Conservation (phyloP, 2,113 vertebrate species). For the Nycticryphes semicollaris region DNA sequence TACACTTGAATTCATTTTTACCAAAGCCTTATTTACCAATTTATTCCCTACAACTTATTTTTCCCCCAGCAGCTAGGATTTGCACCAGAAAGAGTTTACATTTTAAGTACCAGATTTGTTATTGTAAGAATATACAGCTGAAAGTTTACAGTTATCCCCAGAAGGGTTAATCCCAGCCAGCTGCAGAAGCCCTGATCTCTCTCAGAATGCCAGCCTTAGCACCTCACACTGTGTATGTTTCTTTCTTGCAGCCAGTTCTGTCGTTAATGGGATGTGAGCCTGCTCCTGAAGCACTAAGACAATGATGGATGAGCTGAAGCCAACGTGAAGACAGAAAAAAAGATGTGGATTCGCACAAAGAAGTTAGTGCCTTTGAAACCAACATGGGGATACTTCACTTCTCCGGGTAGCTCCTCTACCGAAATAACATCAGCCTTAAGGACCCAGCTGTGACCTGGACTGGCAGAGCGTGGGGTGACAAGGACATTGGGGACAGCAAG, state of each 20-base stretch:
- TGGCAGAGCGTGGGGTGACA: background rate
- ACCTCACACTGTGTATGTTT: background rate
- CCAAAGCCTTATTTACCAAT: background rate
- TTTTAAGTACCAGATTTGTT: background rate
- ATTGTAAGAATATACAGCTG: background rate
- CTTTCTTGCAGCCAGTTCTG: background rate
- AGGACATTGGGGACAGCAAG: background rate
- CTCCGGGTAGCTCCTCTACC: background rate
- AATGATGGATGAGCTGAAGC: constrained; percentile 22
- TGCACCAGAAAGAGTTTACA: background rate
- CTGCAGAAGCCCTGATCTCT: constrained; percentile 15
- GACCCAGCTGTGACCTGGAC: background rate
- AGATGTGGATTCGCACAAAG: background rate
- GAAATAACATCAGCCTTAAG: background rate
- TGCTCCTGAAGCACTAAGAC: background rate
- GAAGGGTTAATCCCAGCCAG: constrained; percentile 40
- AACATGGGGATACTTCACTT: background rate
- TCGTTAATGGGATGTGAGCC: constrained; percentile 10
- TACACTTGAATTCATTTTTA: background rate
- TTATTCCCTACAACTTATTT: background rate
- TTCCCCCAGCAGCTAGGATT: background rate
- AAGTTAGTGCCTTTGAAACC: background rate
- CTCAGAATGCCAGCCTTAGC: background rate
- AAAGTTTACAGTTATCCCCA: background rate
- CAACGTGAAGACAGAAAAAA: background rate